Percentiles rank a stretch among this genome's conserved stretches.
Conservation (phyloP, 2,797 vertebrate species). For the Karalla daura region DNA sequence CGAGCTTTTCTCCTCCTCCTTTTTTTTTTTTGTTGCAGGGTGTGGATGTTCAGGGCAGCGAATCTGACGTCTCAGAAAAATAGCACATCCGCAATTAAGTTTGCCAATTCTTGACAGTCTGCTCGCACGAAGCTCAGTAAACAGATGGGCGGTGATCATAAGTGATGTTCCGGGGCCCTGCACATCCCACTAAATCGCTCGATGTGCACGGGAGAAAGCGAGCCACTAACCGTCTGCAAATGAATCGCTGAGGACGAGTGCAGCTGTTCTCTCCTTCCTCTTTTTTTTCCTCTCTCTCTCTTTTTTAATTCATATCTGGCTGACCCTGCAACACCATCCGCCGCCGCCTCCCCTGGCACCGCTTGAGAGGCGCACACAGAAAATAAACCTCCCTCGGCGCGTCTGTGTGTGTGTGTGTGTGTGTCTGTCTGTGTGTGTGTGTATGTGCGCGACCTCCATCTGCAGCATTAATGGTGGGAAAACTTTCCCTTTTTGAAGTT, state of each 20-base stretch:
- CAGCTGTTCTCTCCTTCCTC: background rate
- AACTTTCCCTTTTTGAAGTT: background rate
- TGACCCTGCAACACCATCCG: background rate
- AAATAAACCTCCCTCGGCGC: background rate
- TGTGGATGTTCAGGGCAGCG: background rate
- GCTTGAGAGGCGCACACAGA: background rate
- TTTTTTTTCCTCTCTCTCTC: background rate
- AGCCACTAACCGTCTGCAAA: constrained; percentile 6
- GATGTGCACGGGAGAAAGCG: background rate
- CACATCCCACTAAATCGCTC: constrained; percentile 1
- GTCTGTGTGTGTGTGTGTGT: background rate
- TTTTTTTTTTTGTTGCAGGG: background rate
- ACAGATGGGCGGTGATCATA: constrained; percentile 3
- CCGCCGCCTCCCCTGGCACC: background rate
- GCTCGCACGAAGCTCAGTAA: background rate
- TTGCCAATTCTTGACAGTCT: background rate
- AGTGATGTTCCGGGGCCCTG: constrained; percentile 4
- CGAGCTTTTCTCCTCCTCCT: too few species aligned
- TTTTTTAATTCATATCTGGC: background rate
- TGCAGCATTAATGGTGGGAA: background rate
- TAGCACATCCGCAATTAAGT: background rate
- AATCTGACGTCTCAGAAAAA: background rate
- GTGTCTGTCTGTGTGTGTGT: too few species aligned
- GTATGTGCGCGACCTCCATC: too few species aligned
- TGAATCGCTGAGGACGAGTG: constrained; percentile 18